A percentile compares a stretch with the other conserved stretches of the same genome.
phyloP scores from a whole-genome alignment of 2,888 invertebrate genomes.

The Plagodis dolabraria region DNA sequence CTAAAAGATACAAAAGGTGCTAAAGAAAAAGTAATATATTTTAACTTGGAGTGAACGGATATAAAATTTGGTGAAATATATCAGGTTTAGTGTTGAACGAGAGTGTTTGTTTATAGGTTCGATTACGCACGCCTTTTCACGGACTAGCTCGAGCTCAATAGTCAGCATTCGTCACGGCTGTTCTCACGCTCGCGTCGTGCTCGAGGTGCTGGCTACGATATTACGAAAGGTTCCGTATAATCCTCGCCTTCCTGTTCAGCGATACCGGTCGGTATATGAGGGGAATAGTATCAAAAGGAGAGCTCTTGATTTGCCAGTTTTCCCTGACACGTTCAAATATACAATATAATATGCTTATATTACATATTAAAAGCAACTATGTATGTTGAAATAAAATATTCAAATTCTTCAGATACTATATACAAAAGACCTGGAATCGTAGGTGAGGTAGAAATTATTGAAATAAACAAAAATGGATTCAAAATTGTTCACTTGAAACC shows the following conservation, averaged over 20 bases:
- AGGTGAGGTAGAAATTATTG: too few species aligned
- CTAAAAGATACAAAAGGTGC: conserved; percentile 85
- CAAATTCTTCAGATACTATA: too few species aligned
- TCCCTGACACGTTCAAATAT: too few species aligned
- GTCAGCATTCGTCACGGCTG: conserved; percentile 58
- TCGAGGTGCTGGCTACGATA: conserved; percentile 8
- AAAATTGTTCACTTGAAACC: too few species aligned
- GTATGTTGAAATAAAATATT: too few species aligned
- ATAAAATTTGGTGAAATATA: conserved; percentile 83
- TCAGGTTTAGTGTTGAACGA: conserved; percentile 78
- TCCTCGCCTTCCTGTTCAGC: conserved; percentile 23
- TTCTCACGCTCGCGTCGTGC: conserved; percentile 48
- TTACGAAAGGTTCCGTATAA: conserved; percentile 20
- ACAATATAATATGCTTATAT: too few species aligned
- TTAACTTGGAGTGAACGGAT: conserved; percentile 78
- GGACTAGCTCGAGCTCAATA: conserved; percentile 49
- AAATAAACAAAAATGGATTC: too few species aligned
- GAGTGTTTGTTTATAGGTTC: conserved; percentile 79
- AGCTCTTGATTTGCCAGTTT: neutral
- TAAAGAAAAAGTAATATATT: conserved; percentile 84
- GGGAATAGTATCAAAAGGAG: conserved; percentile 8
- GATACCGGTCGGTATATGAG: neutral
- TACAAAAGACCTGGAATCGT: too few species aligned
- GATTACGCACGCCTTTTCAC: conserved; percentile 78
- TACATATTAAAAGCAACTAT: too few species aligned